A percentile compares a stretch with the other conserved stretches of the same genome.
These are phyloP conservation scores for Eptatretus atami DNA, from an alignment of 2,797 vertebrate species.

Conservation along the genomic window DNA sequence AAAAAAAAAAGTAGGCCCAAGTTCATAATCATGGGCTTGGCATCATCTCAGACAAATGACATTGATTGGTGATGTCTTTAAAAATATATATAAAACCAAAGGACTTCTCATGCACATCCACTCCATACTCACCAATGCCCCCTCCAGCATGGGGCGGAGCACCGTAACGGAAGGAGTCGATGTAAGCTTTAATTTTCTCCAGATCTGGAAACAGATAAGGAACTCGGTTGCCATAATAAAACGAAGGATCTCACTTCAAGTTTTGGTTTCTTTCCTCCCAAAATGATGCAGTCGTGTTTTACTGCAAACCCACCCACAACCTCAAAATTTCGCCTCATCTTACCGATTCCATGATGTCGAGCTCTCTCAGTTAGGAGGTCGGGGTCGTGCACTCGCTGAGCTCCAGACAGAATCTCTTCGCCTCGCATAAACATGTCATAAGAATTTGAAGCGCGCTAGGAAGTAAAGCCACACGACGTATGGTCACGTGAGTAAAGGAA, in stretches of 20 bases:
- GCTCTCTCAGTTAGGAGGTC: constrained; percentile 68
- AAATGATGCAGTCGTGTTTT: no score
- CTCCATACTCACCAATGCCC: constrained; percentile 48
- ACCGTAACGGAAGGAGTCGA: constrained; percentile 81
- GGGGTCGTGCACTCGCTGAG: constrained; percentile 71
- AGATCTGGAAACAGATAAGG: constrained; percentile 27
- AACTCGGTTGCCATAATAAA: not conserved
- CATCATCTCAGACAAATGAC: constrained; percentile 8
- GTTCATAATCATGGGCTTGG: no score
- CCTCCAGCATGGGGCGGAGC: constrained; percentile 82
- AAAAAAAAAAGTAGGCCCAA: not conserved
- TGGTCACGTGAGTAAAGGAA: no score
- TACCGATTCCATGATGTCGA: constrained; percentile 54
- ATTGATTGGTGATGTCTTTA: not conserved
- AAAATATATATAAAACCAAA: not conserved
- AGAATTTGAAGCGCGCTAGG: constrained; percentile 76
- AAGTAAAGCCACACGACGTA: constrained; percentile 6
- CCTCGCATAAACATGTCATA: constrained; percentile 99
- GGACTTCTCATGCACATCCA: not conserved
- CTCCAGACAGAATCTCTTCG: constrained; percentile 87
- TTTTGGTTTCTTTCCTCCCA: not conserved
- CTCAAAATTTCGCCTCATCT: constrained; percentile 6
- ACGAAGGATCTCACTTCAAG: not conserved
- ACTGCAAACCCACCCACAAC: no score
- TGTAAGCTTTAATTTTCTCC: constrained; percentile 90